Conservation (phyloP, 2,888 invertebrate species). For the Hypomecis atomaria region DNA sequence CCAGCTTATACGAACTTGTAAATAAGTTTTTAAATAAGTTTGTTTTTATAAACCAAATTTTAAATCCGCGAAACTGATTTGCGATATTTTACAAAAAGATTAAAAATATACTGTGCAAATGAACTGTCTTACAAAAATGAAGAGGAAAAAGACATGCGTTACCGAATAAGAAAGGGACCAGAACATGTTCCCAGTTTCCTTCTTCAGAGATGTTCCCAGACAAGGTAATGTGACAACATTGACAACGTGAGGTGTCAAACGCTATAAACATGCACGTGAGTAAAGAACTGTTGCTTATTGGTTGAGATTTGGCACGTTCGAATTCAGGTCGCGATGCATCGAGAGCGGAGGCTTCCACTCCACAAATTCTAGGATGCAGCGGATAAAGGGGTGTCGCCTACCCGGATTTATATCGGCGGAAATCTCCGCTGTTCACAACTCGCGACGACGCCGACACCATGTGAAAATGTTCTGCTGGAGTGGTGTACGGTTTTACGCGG, state of each 20-base stretch:
- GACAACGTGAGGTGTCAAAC: constrained; percentile 47
- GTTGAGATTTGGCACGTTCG: constrained; percentile 64
- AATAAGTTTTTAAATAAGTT: too few species aligned
- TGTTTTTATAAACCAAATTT: too few species aligned
- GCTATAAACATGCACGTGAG: constrained; percentile 49
- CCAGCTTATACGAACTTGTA: too few species aligned
- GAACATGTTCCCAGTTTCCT: constrained; percentile 30
- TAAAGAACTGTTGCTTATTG: constrained; percentile 44
- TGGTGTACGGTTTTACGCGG: constrained; percentile 61
- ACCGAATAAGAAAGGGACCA: constrained; percentile 30
- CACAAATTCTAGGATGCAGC: constrained; percentile 73
- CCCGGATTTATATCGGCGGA: constrained; percentile 77
- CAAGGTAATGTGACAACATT: constrained; percentile 39
- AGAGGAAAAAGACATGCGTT: constrained; percentile 6
- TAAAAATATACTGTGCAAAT: constrained; percentile 28
- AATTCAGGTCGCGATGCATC: constrained; percentile 68
- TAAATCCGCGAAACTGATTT: too few species aligned
- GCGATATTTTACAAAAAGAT: constrained; percentile 2
- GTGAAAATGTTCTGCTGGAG: constrained; percentile 66
- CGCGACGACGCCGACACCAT: constrained; percentile 60
- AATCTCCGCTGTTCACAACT: constrained; percentile 77
- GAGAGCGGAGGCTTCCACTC: constrained; percentile 60
- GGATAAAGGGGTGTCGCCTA: constrained; percentile 70
- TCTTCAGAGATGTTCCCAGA: constrained; percentile 31
- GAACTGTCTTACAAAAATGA: constrained; percentile 3